A percentile compares a stretch with the other conserved stretches of the same genome.
Evolutionary conservation across 2,113 vertebrate genomes (phyloP).

Genomic region (Phalacrocorax aristotelis): DNA sequence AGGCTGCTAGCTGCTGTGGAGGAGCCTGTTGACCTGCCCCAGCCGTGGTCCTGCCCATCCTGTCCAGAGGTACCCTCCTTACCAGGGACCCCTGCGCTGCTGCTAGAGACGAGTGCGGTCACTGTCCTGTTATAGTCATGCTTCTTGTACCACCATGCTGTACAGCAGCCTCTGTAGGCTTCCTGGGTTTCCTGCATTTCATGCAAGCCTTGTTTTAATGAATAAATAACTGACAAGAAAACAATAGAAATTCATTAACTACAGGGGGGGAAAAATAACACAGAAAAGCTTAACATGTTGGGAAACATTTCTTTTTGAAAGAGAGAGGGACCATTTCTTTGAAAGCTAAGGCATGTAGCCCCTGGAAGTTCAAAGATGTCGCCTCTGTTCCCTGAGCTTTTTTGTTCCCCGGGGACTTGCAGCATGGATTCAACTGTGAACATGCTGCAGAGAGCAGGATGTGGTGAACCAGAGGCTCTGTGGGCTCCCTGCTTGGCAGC

Average conservation of each 20-base stretch:
- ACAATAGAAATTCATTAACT: slow-evolving; percentile 48
- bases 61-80: neutral
- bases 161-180: neutral
- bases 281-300: neutral
- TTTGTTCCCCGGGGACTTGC: neutral
- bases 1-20: rapidly evolving
- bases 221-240: slow-evolving; percentile 41
- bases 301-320: slow-evolving; percentile 17
- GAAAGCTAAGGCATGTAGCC: slow-evolving; percentile 5
- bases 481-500: slow-evolving; percentile 25
- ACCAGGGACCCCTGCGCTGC: rapidly evolving
- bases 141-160: rapidly evolving
- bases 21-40: neutral
- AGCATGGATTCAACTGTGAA: slow-evolving; percentile 6
- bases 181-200: neutral
- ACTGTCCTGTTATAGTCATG: rapidly evolving
- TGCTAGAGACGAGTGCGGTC: rapidly evolving
- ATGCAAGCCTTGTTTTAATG: slow-evolving; percentile 26
- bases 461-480: slow-evolving; percentile 36
- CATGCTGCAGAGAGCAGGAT: neutral
- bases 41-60: neutral
- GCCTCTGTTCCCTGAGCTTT: neutral
- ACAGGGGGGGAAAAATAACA: neutral
- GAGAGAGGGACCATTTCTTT: neutral
- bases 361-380: slow-evolving; percentile 5